Conservation (phyloP, 1,140 invertebrate genomes). For the Aradophagus sp. region DNA sequence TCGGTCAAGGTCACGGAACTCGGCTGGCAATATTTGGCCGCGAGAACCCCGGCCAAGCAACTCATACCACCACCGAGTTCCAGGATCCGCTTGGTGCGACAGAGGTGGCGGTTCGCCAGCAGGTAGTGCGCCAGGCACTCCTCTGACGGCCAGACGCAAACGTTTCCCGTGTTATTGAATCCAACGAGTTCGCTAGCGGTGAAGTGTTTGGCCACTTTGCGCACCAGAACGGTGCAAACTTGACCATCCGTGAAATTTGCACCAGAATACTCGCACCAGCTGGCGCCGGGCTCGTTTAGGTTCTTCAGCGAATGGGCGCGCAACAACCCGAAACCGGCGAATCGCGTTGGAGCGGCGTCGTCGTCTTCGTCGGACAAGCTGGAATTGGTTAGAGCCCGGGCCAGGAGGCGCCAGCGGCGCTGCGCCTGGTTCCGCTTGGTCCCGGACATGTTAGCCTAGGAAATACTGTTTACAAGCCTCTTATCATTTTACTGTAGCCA, state of each 20-base stretch:
- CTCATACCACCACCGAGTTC: slow-evolving; percentile 92
- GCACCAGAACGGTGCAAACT: slow-evolving; percentile 75
- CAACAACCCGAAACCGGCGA: slow-evolving; percentile 77
- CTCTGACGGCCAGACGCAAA: slow-evolving; percentile 93
- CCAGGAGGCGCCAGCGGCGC: slow-evolving; percentile 81
- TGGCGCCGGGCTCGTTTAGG: slow-evolving; percentile 55
- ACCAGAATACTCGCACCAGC: slow-evolving; percentile 76
- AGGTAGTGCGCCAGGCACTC: slow-evolving; percentile 87
- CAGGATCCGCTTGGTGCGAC: slow-evolving; percentile 81
- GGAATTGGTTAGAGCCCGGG: slow-evolving; percentile 78
- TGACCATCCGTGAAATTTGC: slow-evolving; percentile 68
- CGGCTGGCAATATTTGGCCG: slow-evolving; percentile 81
- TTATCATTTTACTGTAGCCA: too few species aligned
- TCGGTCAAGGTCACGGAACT: slow-evolving; percentile 82
- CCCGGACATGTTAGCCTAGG: slow-evolving; percentile 6
- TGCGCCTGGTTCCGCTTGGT: slow-evolving; percentile 72
- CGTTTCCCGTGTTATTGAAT: slow-evolving; percentile 94
- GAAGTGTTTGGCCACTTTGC: slow-evolving; percentile 78
- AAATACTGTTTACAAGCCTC: too few species aligned
- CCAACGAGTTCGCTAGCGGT: slow-evolving; percentile 84
- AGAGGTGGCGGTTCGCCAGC: slow-evolving; percentile 80
- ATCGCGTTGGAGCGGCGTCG: slow-evolving; percentile 77
- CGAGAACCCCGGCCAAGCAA: slow-evolving; percentile 85
- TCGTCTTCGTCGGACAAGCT: slow-evolving; percentile 71
- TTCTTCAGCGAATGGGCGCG: slow-evolving; percentile 63